Percentiles rank a stretch among this genome's conserved stretches.
These are phyloP conservation scores for Scrobipalpa costella DNA, from an alignment of 2,888 invertebrate species.

Conservation along the genomic window DNA sequence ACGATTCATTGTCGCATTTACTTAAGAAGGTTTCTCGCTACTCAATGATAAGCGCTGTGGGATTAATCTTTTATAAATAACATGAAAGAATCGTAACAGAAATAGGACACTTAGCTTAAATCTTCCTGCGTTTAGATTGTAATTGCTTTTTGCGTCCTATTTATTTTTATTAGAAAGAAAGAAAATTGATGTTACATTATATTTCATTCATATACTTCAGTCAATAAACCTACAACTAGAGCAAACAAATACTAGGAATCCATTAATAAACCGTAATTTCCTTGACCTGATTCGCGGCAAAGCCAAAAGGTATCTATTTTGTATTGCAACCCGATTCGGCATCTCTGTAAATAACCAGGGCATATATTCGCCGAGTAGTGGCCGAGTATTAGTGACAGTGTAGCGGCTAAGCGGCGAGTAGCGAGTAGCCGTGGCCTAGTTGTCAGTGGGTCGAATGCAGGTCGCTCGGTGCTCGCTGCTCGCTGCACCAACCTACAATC, in stretches of 20 bases:
- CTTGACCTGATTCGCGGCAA: neutral
- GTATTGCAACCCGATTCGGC: slow-evolving; percentile 1
- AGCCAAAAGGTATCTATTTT: neutral
- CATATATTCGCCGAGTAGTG: slow-evolving; percentile 27
- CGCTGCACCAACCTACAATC: slow-evolving; percentile 38
- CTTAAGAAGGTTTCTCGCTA: slow-evolving; percentile 18
- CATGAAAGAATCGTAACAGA: neutral
- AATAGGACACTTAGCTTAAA: neutral
- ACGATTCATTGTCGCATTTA: slow-evolving; percentile 13
- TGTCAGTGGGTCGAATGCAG: slow-evolving; percentile 43
- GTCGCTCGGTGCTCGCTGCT: slow-evolving; percentile 32
- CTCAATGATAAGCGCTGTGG: slow-evolving; percentile 13
- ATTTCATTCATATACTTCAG: neutral
- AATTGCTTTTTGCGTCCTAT: neutral
- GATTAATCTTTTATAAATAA: slow-evolving; percentile 1
- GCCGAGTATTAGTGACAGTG: slow-evolving; percentile 42
- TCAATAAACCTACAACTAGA: neutral
- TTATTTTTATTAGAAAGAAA: neutral
- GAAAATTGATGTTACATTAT: neutral
- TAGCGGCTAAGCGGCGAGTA: slow-evolving; percentile 50
- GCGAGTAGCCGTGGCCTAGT: slow-evolving; percentile 66
- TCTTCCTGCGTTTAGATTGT: neutral
- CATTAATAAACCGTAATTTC: neutral
- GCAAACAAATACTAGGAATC: slow-evolving; percentile 1
- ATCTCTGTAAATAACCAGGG: slow-evolving; percentile 26